Conservation (phyloP, 2,797 vertebrate species). For the Echeneis naucrates region DNA sequence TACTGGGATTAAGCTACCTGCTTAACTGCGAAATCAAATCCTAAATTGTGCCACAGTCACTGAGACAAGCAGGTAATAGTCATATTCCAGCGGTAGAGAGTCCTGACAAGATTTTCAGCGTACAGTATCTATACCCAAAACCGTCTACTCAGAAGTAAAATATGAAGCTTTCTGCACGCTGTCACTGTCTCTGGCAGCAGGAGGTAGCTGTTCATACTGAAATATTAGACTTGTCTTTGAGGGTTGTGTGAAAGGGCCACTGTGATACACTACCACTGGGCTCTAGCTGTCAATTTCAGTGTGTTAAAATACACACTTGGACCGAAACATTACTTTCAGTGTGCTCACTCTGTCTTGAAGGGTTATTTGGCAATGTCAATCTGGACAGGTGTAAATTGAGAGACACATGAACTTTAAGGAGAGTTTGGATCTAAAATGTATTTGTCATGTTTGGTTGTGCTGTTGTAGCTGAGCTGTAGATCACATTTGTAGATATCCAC, state of each 20-base stretch:
- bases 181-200: neutral
- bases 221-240: neutral
- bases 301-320: slow-evolving; percentile 11
- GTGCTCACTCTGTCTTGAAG: slow-evolving; percentile 30
- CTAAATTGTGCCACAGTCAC: slow-evolving; percentile 13
- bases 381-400: slow-evolving; percentile 41
- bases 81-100: neutral
- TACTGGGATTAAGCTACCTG: slow-evolving; percentile 19
- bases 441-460: neutral
- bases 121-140: neutral
- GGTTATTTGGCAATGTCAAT: slow-evolving; percentile 40
- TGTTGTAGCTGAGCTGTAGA: neutral
- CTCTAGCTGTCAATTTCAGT: slow-evolving; percentile 8
- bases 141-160: neutral
- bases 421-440: slow-evolving; percentile 1
- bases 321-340: slow-evolving; percentile 15
- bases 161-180: neutral
- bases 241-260: slow-evolving; percentile 5
- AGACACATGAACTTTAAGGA: slow-evolving; percentile 24
- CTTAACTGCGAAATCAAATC: slow-evolving; percentile 36
- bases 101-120: neutral
- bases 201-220: neutral
- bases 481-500: neutral
- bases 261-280: slow-evolving; percentile 4
- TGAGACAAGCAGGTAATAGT: slow-evolving; percentile 16